These are phyloP conservation scores for Darevskia nairensis DNA, from an alignment of 2,797 vertebrate species.

Conservation along the genomic window DNA sequence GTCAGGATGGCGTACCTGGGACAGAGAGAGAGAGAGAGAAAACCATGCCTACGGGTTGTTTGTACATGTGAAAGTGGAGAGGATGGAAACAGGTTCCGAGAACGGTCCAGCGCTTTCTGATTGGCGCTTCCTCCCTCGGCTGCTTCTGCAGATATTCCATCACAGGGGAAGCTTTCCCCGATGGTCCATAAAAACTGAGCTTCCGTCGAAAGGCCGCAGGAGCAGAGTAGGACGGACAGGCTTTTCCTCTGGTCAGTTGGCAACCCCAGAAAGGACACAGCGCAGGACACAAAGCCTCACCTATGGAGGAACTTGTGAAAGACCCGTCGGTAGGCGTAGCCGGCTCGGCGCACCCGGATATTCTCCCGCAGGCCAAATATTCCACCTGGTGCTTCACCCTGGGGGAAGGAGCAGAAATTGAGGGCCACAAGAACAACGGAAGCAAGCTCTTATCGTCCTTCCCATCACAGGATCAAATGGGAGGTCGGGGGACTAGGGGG, in stretches of 20 bases:
- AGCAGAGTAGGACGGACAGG: no score
- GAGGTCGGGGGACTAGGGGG: neutral
- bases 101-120: neutral
- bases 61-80: no score
- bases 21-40: no score
- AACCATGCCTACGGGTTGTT: no score
- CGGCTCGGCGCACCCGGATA: slow-evolving; percentile 85
- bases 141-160: no score
- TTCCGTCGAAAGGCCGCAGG: neutral
- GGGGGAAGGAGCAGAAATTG: neutral
- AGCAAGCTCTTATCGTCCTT: neutral
- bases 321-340: slow-evolving; percentile 82
- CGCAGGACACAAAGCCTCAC: slow-evolving; percentile 53
- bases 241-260: neutral
- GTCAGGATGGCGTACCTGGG: slow-evolving; percentile 88
- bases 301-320: slow-evolving; percentile 87
- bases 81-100: no score
- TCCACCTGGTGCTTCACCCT: slow-evolving; percentile 87
- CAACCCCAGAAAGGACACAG: no score
- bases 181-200: no score
- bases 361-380: slow-evolving; percentile 87
- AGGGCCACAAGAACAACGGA: neutral
- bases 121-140: neutral
- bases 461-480: neutral
- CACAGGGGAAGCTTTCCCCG: neutral